These are phyloP conservation scores for Daktulosphaira vitifoliae DNA, from an alignment of 1,140 invertebrate species.

Conservation along the genomic window DNA sequence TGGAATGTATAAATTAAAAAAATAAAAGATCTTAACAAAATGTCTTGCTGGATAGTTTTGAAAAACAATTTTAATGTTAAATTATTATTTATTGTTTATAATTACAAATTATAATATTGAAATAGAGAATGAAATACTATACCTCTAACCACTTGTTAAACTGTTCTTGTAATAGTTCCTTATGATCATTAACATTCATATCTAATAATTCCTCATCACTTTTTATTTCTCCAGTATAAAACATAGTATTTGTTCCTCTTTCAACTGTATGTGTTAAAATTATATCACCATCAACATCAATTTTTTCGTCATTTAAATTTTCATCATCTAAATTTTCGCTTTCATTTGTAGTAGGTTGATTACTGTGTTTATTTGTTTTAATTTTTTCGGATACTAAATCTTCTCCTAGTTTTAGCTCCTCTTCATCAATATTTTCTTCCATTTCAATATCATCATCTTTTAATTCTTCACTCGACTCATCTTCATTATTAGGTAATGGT, in stretches of 20 bases:
- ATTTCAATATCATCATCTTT: slow-evolving; percentile 50
- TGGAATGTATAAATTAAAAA: too few relatives aligned
- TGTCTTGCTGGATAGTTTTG: too few relatives aligned
- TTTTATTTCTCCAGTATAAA: slow-evolving; percentile 50
- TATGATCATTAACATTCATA: slow-evolving; percentile 18
- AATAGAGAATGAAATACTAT: slow-evolving; percentile 3
- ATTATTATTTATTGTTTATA: too few relatives aligned
- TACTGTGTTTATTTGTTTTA: neutral
- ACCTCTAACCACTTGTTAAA: slow-evolving; percentile 48
- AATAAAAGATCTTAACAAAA: too few relatives aligned
- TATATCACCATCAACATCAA: slow-evolving; percentile 62
- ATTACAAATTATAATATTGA: too few relatives aligned
- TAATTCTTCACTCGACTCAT: slow-evolving; percentile 50
- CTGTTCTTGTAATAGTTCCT: slow-evolving; percentile 47
- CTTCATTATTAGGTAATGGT: slow-evolving; percentile 53
- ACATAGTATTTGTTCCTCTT: slow-evolving; percentile 60
- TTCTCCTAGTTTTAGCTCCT: neutral
- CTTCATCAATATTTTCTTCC: slow-evolving; percentile 44
- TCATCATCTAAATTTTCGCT: slow-evolving; percentile 36
- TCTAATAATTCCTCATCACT: slow-evolving; percentile 14
- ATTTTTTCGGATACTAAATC: slow-evolving; percentile 12
- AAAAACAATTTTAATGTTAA: too few relatives aligned
- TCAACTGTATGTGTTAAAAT: slow-evolving; percentile 57
- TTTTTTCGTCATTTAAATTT: slow-evolving; percentile 43
- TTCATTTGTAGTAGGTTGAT: neutral